These are phyloP conservation scores for Trinorchestia longiramus DNA, from an alignment of 1,140 invertebrate species.

Conservation along the genomic window DNA sequence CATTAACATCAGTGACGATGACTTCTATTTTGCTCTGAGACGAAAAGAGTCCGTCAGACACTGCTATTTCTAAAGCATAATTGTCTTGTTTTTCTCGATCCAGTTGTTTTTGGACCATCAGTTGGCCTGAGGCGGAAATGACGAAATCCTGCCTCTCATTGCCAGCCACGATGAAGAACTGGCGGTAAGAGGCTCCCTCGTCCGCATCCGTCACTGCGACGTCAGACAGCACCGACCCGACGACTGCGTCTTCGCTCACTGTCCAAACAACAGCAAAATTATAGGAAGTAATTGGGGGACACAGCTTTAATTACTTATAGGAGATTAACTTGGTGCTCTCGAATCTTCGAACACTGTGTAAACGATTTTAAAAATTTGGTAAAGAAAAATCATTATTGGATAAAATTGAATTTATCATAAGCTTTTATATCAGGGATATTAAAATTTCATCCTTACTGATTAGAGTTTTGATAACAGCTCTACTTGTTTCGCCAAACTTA, in stretches of 20 bases:
- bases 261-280: conserved; percentile 68
- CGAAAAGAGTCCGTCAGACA: conserved; percentile 87
- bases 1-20: conserved; percentile 87
- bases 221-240: conserved; percentile 85
- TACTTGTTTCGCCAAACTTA: no score
- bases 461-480: no score
- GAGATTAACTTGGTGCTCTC: not conserved
- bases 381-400: not conserved
- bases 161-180: conserved; percentile 61
- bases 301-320: not conserved
- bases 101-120: conserved; percentile 74
- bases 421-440: not conserved
- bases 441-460: not conserved
- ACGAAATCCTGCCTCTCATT: conserved; percentile 64
- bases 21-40: conserved; percentile 79
- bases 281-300: not conserved
- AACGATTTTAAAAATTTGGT: not conserved
- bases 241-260: conserved; percentile 89
- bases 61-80: conserved; percentile 81
- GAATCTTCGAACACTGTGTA: not conserved
- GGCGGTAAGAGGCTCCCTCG: conserved; percentile 69
- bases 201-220: conserved; percentile 86
- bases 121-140: conserved; percentile 62
- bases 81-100: conserved; percentile 72
- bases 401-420: not conserved